A percentile compares a stretch with the other conserved stretches of the same genome.
phyloP scores from a whole-genome alignment of 1,140 invertebrate genomes.

The Chironomus tepperi region DNA sequence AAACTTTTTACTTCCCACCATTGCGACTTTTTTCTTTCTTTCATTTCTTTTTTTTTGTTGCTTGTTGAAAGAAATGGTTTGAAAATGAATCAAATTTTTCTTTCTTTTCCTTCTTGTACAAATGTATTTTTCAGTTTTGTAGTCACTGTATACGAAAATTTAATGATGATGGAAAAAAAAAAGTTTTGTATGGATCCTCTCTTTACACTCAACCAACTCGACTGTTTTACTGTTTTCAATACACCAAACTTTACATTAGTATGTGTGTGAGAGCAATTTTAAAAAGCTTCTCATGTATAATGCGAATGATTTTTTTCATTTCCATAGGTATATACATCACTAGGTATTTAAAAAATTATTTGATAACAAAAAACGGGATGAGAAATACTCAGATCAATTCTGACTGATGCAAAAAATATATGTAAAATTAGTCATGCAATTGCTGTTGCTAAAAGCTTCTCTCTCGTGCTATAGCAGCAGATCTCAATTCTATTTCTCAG shows the following conservation, averaged over 20 bases:
- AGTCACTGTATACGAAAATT: no score
- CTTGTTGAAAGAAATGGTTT: slow-evolving; percentile 1
- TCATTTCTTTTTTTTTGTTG: not conserved
- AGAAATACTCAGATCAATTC: no score
- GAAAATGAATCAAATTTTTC: slow-evolving; percentile 19
- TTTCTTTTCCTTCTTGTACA: slow-evolving; percentile 20
- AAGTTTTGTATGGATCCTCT: not conserved
- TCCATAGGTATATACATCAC: no score
- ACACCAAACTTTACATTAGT: not conserved
- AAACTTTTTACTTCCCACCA: slow-evolving; percentile 18
- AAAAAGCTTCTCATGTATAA: slow-evolving; percentile 6
- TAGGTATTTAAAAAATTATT: no score
- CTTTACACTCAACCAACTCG: slow-evolving; percentile 20
- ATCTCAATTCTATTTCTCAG: no score
- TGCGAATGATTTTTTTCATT: not conserved
- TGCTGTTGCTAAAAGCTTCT: no score
- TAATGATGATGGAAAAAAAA: no score
- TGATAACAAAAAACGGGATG: no score
- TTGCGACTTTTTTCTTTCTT: slow-evolving; percentile 20
- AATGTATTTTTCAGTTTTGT: not conserved
- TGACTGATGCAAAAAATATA: no score
- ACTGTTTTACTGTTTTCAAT: not conserved
- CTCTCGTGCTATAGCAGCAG: no score
- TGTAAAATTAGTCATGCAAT: no score
- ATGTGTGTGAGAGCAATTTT: not conserved